Conservation (phyloP, 35 echinoderm and acorn worm species). For the Holothuria glaberrima region DNA sequence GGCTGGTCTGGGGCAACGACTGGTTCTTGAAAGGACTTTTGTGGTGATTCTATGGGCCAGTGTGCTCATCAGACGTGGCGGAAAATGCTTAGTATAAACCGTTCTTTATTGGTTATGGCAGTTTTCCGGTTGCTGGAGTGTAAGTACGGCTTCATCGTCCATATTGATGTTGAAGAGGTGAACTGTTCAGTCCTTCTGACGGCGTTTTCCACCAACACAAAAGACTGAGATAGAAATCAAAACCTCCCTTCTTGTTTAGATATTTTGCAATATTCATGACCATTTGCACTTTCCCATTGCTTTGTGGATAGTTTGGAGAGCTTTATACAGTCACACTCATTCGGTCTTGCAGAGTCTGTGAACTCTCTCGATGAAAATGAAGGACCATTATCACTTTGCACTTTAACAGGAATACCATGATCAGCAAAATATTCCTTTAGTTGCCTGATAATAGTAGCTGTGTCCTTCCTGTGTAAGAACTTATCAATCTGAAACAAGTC, state of each 20-base stretch:
- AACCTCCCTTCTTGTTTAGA: slow-evolving; percentile 1
- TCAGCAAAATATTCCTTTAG: slow-evolving; percentile 59
- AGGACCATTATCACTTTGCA: slow-evolving; percentile 55
- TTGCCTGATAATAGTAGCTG: slow-evolving; percentile 37
- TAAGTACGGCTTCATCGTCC: background rate
- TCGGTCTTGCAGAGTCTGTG: background rate
- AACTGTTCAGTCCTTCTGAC: background rate
- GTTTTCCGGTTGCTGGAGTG: background rate
- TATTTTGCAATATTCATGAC: slow-evolving; percentile 73
- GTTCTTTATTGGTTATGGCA: background rate
- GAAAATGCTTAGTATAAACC: no score
- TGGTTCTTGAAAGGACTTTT: no score
- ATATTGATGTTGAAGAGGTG: background rate
- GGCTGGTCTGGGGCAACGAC: no score
- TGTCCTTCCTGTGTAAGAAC: background rate
- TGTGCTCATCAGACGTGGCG: no score
- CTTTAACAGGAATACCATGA: slow-evolving; percentile 48
- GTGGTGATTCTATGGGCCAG: no score
- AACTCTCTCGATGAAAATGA: slow-evolving; percentile 52
- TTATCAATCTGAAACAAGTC: slow-evolving; percentile 68
- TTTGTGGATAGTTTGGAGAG: slow-evolving; percentile 57
- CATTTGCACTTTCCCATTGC: slow-evolving; percentile 64
- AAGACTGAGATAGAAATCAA: background rate
- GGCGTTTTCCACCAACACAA: slow-evolving; percentile 2
- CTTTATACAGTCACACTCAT: slow-evolving; percentile 25